These are phyloP conservation scores for Poecilia picta DNA, from an alignment of 2,797 vertebrate genomes.

Conservation along the genomic window DNA sequence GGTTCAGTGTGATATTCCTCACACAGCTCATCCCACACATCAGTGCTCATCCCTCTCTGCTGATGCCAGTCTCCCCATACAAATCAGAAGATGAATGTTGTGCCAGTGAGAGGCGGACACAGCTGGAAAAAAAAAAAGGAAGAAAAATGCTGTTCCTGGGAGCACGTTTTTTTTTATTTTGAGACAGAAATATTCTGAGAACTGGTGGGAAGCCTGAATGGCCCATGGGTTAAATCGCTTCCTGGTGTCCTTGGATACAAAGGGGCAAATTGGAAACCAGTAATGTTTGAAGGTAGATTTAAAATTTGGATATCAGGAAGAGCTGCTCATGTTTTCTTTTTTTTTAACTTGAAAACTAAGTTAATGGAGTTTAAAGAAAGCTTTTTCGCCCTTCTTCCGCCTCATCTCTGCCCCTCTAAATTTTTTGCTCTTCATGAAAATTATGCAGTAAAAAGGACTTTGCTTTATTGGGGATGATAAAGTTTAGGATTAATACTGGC, in stretches of 20 bases:
- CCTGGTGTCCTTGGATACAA: conserved; percentile 15
- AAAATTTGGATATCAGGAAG: background rate
- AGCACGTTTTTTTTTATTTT: conserved; percentile 13
- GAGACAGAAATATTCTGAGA: conserved; percentile 13
- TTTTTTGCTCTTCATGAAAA: conserved; percentile 27
- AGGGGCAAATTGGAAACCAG: conserved; percentile 18
- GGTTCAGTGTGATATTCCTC: conserved; percentile 40
- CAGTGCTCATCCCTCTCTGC: conserved; percentile 52
- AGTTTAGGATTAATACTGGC: conserved; percentile 36
- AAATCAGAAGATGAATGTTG: conserved; percentile 48
- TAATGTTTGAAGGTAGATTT: conserved; percentile 1
- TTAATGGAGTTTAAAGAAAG: conserved; percentile 5
- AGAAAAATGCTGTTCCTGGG: conserved; percentile 25
- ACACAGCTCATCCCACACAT: conserved; percentile 62
- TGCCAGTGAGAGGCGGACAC: conserved; percentile 40
- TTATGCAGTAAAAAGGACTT: conserved; percentile 28
- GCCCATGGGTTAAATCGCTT: conserved; percentile 18
- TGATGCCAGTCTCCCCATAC: conserved; percentile 44
- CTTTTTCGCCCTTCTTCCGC: background rate
- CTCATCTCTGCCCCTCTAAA: background rate
- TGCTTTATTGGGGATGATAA: conserved; percentile 42
- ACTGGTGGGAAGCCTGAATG: conserved; percentile 21
- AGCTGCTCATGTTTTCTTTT: conserved; percentile 4
- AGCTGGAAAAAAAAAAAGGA: conserved; percentile 18
- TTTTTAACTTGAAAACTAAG: conserved; percentile 3